These are phyloP conservation scores for Xanthostigma xanthostigma DNA, from an alignment of 2,888 invertebrate species.

Conservation along the genomic window DNA sequence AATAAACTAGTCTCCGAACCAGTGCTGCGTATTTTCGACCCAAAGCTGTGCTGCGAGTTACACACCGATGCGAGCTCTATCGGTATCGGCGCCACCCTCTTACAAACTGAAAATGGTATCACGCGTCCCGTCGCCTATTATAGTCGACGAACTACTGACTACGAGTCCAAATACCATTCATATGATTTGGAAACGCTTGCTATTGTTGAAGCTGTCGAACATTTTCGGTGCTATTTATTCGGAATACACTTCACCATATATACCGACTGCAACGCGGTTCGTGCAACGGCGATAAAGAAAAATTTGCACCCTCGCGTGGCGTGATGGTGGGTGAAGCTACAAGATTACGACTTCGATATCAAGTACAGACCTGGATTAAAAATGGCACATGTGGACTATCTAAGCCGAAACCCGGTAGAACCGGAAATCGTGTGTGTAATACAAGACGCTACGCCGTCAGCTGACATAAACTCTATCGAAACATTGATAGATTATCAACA, in stretches of 20 bases:
- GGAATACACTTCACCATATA: conserved; percentile 9
- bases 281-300: conserved; percentile 11
- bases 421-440: no score
- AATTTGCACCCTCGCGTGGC: conserved; percentile 12
- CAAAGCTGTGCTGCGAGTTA: not conserved
- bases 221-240: not conserved
- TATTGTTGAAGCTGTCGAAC: conserved; percentile 1
- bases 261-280: conserved; percentile 17
- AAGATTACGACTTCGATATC: conserved; percentile 15
- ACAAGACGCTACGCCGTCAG: no score
- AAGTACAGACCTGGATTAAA: conserved; percentile 14
- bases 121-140: conserved; percentile 5
- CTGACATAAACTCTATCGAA: no score
- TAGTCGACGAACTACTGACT: conserved; percentile 3
- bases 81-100: not conserved
- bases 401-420: conserved; percentile 12
- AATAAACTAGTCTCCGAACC: conserved; percentile 8
- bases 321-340: conserved; percentile 15
- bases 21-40: conserved; percentile 4
- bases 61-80: conserved; percentile 6
- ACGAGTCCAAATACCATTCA: conserved; percentile 4
- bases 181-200: conserved; percentile 4
- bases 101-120: conserved; percentile 2
- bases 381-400: conserved; percentile 15
- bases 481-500: conserved; percentile 2